Percentiles rank a stretch among this genome's conserved stretches.
Evolutionary conservation across 2,888 invertebrate species (phyloP).

Genomic region (Spialia ferax): DNA sequence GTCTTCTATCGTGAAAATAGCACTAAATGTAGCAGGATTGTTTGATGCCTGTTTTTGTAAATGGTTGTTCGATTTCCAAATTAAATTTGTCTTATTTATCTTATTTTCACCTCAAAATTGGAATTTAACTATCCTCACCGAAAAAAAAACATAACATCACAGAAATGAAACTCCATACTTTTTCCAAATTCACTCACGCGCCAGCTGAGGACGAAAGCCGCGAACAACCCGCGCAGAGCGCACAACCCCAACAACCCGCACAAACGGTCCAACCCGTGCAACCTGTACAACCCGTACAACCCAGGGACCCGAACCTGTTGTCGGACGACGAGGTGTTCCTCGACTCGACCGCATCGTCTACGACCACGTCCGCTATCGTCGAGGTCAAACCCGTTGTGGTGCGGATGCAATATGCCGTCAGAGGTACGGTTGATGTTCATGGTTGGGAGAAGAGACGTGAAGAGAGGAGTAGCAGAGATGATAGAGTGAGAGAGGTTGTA

Average conservation of each 20-base stretch:
- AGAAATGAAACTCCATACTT: not conserved
- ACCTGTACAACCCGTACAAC: not conserved
- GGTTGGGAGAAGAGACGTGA: conserved; percentile 42
- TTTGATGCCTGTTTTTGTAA: no score
- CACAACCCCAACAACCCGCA: not conserved
- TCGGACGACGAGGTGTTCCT: conserved; percentile 79
- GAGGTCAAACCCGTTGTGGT: conserved; percentile 50
- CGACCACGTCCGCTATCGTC: conserved; percentile 46
- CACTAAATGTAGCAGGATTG: no score
- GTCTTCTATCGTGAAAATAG: no score
- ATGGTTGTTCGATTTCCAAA: no score
- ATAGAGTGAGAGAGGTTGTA: not conserved
- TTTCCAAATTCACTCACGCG: not conserved
- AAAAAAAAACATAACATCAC: no score
- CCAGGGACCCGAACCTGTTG: conserved; percentile 63
- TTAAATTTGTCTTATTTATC: no score
- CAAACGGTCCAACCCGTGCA: not conserved
- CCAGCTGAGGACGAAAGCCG: not conserved
- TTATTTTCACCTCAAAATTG: no score
- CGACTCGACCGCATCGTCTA: conserved; percentile 62
- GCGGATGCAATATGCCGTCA: conserved; percentile 55
- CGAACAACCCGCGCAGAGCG: not conserved
- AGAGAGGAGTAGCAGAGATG: not conserved
- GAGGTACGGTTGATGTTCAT: conserved; percentile 56
- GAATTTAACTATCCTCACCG: no score